A percentile compares a stretch with the other conserved stretches of the same genome.
phyloP scores from a whole-genome alignment of 2,113 vertebrate genomes.

The Otis tarda region DNA sequence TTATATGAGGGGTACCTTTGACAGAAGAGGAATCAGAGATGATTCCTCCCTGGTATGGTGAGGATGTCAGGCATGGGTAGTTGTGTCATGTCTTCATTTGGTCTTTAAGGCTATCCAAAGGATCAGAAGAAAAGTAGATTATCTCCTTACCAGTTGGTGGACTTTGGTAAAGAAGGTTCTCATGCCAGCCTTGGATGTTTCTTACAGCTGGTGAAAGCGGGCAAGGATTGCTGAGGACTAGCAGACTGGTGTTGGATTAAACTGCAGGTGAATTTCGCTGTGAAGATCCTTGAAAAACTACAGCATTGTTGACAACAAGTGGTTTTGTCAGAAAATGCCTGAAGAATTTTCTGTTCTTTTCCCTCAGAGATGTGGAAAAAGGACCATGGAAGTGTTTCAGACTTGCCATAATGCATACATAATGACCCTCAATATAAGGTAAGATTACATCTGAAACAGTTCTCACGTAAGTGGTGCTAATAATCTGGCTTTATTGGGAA shows the following conservation, averaged over 20 bases:
- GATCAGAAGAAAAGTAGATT: not conserved
- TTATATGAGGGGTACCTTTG: not conserved
- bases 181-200: not conserved
- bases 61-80: not conserved
- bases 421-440: not conserved
- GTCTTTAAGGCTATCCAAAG: not conserved
- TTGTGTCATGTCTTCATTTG: not conserved
- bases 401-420: not conserved
- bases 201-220: not conserved
- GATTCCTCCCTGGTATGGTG: not conserved
- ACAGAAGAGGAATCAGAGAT: not conserved
- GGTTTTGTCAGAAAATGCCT: not conserved
- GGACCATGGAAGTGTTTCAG: not conserved
- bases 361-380: not conserved
- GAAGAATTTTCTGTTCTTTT: not conserved
- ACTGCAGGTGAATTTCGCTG: not conserved
- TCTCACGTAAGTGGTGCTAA: fast-evolving
- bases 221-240: not conserved
- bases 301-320: not conserved
- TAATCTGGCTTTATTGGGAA: not conserved
- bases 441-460: not conserved
- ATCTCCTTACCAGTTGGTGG: not conserved
- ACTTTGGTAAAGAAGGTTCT: not conserved
- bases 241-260: not conserved
- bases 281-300: not conserved